Base-by-base conservation (phyloP, 2,797 vertebrate genomes). In the Meriones psammophilus region DNA sequence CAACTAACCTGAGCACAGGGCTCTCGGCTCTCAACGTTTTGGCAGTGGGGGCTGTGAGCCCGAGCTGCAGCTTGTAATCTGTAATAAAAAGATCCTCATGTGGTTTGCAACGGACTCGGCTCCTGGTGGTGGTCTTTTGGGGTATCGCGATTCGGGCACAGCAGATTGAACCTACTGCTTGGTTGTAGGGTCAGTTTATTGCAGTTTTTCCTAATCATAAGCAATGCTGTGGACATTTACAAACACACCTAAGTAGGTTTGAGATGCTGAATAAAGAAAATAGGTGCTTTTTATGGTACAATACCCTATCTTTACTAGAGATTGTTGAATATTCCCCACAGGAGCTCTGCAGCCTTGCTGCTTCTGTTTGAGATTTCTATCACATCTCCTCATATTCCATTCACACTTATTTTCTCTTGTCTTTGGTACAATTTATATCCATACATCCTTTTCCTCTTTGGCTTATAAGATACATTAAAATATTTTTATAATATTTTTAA, bases 181-280 rank as follows among this genome's bases (percentile, higher is more conserved):
- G 30, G 39, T 68, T 33, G 74, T 76, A 91, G n/a, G 39, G 28
- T 83, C 50, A 8, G 50, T 33, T 79, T 68, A 73, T 79, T 94
- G 84, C 33, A 76, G 46, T 20, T 91, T 87, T 80, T 69, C 42
- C 74, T 88, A 66, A 73, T 46, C 66, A 89, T 73, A 94, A 77
- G 42, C 22, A 92, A 76, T 81, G 17, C n/a, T n/a, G 3, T 73
- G 74, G 66, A 68, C 64, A 58, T 33, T 39, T 46, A 28, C 22
- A 17, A 26, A 33, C 24, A 58, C 46, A 83, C 7, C 26, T 42
- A 20, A 76, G 28, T 64, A 9, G 13, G 26, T 18, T 13, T 33
- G 28, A 3, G 18, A 50, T 85, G 30, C 81, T 50, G 28, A 18
- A 66, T 50, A 83, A 58, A 76, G 30, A 89, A 24, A 83, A 79